phyloP scores from a whole-genome alignment of 2,797 vertebrate species.

The Allobates femoralis region DNA sequence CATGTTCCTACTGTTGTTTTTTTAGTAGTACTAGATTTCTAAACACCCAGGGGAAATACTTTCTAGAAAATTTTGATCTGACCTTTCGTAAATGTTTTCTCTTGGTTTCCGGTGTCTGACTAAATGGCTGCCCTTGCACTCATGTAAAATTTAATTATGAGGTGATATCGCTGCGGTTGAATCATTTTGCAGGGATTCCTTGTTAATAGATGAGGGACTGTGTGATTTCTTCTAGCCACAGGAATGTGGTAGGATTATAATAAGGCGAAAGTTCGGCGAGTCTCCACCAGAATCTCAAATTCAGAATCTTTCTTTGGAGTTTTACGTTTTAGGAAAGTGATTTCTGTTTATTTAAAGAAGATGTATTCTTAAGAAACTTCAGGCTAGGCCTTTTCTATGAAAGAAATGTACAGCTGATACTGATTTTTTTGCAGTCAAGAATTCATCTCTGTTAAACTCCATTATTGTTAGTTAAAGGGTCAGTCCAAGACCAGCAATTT shows the following conservation, averaged over 20 bases:
- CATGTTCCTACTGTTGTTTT: background rate
- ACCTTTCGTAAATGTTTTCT: conserved; percentile 22
- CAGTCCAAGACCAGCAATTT: too few species aligned
- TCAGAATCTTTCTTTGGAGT: background rate
- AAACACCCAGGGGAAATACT: conserved; percentile 1
- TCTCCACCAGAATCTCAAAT: conserved; percentile 6
- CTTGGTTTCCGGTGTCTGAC: conserved; percentile 1
- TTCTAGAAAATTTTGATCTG: conserved; percentile 11
- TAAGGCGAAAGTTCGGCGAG: conserved; percentile 25
- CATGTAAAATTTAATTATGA: conserved; percentile 38
- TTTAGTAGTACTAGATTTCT: conserved; percentile 2
- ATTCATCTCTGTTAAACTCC: background rate
- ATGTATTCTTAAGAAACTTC: background rate
- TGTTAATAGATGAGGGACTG: conserved; percentile 31
- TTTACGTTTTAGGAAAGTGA: conserved; percentile 7
- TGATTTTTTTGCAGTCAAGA: background rate
- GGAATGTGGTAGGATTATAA: conserved; percentile 47
- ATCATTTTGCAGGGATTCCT: conserved; percentile 28
- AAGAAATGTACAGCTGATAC: background rate
- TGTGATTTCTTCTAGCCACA: conserved; percentile 35
- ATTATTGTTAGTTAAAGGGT: too few species aligned
- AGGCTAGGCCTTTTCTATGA: background rate
- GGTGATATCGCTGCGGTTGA: conserved; percentile 47
- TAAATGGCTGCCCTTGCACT: conserved; percentile 7
- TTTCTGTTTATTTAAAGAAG: conserved; percentile 5